Base-by-base conservation (phyloP, 2,888 invertebrate species). In the Camponotus fellah region DNA sequence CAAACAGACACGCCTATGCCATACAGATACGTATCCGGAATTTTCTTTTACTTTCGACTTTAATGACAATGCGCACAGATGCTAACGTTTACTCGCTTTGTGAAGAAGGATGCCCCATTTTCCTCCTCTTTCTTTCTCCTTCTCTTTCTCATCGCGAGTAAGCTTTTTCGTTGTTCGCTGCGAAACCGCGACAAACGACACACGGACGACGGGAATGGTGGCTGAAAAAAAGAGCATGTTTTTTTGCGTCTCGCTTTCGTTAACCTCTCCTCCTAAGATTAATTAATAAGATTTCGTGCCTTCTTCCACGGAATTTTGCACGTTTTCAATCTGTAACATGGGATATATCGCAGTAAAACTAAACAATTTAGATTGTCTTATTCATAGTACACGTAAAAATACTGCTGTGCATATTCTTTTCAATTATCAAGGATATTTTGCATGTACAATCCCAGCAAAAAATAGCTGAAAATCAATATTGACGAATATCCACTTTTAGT, bases 101-200 rank as follows among this genome's bases (percentile, higher is more conserved):
- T 85, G 26, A 26, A 65, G 76, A 86, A 85, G 65, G 86, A 71
- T 84, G 82, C 56, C 65, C 80, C 65, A 88, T 80, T 87, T 83
- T 72, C 82, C 82, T 69, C 77, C 76, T 56, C 62, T 69, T 49
- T 49, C 32, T 43, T 32, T 9, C 74, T 56, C 14, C 53, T 79
- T 85, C 69, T 86, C 17, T 32, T 21, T 69, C 58, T 83, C 62
- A 66, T 46, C 56, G 64, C 60, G 58, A 74, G 64, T 60, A 68
- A 64, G 62, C 69, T 80, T 86, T 87, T 83, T 84, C 79, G 62
- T 68, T 58, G 53, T 60, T 46, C 21, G 43, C 14, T 14, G 37
- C 37, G 10, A 79, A 79, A 60, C 71, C 77, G 49, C 34, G 34
- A 79, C 79, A 72, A 79, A 79, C 74, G 58, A 79, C 58, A 79